Base-by-base conservation (phyloP, 2,888 invertebrate genomes). In the Cepaea hortensis region DNA sequence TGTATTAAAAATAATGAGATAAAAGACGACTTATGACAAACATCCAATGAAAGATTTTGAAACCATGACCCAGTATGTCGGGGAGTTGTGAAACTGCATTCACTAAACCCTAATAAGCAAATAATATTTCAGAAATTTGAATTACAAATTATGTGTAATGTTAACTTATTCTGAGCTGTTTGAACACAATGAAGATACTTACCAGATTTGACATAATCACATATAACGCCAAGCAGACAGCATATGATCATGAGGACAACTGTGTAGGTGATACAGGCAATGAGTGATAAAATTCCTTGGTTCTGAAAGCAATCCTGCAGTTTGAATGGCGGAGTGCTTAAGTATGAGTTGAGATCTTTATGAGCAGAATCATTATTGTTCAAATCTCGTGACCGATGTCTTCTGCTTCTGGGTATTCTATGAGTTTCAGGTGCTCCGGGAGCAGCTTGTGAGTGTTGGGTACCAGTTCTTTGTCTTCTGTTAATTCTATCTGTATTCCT, bases 281-380 rank as follows among this genome's bases (percentile, higher is more conserved):
- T 65, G 1, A 85, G 48, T 6, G 70, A 85, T n/a, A 85, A 48
- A 7, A 85, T 5, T 20, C 85, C 85, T 75, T 75, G 81, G 23
- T 85, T 55, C 23, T 81, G 81, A 81, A 85, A 85, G 68, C 85
- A 85, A 50, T 85, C 81, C 15, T 75, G 70, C 35, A 85, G 62
- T 35, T 75, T 81, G 55, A 81, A 85, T 23, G 75, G 85, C 7
- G 85, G 23, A 3, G 9, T 72, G 9, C 20, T 61, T 72, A 85
- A 80, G 35, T 70, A 80, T 1, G 79, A 70, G 55, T 23, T 65
- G 73, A 85, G 1, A 18, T 55, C 48, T 23, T 23, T 79, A 65
- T 6, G 13, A 4, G 55, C 73, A 73, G 73, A 7, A 46, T 55
- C 77, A 79, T 85, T 85, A 23, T 85, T 85, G 50, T 85, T 85